Evolutionary conservation across 2,113 vertebrate species (phyloP).

Genomic region (Zosterops lateralis): DNA sequence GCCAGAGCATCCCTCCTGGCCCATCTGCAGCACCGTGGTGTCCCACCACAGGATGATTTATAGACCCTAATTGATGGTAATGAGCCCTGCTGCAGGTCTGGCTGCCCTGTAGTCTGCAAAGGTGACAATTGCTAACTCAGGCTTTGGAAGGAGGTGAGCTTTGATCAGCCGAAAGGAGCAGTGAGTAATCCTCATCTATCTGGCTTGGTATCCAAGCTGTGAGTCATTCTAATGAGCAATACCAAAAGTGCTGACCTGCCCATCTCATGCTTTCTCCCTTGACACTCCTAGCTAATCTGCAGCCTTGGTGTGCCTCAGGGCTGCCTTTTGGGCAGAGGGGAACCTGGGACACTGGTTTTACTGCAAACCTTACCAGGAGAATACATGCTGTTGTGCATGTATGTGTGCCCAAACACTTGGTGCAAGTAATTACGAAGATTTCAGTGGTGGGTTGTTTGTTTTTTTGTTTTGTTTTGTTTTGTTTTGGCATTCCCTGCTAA

Average conservation of each 20-base stretch:
- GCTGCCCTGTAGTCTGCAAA: background rate
- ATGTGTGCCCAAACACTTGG: background rate
- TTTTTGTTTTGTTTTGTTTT: background rate
- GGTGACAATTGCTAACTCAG: background rate
- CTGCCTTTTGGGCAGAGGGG: background rate
- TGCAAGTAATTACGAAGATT: background rate
- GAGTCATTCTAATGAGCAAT: constrained; percentile 5
- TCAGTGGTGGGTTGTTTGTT: background rate
- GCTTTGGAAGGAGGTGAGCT: background rate
- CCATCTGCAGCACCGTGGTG: background rate
- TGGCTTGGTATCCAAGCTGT: background rate
- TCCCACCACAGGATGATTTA: background rate
- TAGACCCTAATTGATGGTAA: background rate
- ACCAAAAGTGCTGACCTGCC: background rate
- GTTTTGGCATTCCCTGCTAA: background rate
- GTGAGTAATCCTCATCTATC: background rate
- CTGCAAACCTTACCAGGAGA: background rate
- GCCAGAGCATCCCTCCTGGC: background rate
- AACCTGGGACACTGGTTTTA: background rate
- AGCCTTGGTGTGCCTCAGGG: background rate
- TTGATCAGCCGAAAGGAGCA: background rate
- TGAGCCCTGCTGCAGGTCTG: background rate
- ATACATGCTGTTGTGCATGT: background rate
- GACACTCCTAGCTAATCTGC: background rate
- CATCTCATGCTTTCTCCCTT: background rate